A percentile compares a stretch with the other conserved stretches of the same genome.
Conservation (phyloP, 2,797 vertebrate genomes). For the Bovichtus variegatus region DNA sequence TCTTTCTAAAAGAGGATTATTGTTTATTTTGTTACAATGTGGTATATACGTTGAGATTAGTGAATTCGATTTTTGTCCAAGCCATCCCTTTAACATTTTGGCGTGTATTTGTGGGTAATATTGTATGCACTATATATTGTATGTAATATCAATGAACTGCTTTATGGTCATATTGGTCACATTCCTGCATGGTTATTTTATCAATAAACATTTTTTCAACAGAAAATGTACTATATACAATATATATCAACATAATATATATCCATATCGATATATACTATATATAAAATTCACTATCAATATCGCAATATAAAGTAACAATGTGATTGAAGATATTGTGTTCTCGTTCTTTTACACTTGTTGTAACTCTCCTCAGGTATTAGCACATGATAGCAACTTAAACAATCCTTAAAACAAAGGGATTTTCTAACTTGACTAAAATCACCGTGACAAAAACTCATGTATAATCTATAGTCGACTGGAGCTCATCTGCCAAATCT, state of each 20-base stretch:
- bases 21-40: not conserved
- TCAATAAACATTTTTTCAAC: not conserved
- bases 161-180: too few relatives aligned
- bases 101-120: not conserved
- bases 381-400: not conserved
- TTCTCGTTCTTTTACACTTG: not conserved
- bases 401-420: not conserved
- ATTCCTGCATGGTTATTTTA: not conserved
- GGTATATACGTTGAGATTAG: not conserved
- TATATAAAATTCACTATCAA: not conserved
- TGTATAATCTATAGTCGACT: not conserved
- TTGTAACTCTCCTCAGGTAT: not conserved
- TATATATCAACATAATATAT: not conserved
- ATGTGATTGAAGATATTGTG: not conserved
- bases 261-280: not conserved
- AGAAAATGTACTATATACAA: not conserved
- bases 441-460: not conserved
- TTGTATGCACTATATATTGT: too few relatives aligned
- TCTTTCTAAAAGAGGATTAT: not conserved
- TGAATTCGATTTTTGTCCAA: not conserved
- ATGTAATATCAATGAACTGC: not conserved
- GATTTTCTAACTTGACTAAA: constrained; percentile 17
- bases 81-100: not conserved
- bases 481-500: constrained; percentile 11
- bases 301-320: not conserved